Evolutionary conservation across 2,113 vertebrate species (phyloP), one percentile per base, ranked within the genome.

Genomic region (Poeciliopsis retropinna): DNA sequence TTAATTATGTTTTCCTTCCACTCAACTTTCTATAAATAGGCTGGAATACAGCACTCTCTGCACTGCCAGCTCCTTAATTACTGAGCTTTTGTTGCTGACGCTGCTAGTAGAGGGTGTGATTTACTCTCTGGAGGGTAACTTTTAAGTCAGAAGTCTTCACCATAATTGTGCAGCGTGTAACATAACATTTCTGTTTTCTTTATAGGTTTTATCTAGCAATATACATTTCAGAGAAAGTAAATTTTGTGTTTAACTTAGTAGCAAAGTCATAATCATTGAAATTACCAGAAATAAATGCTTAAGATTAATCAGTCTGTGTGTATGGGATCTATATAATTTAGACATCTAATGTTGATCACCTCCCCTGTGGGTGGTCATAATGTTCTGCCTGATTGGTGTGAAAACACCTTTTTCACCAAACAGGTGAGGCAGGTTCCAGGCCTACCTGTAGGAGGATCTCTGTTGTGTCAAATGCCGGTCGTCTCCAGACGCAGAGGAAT

Each of bases 361-460:
- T 47, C 44, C 15, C 44, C 4, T 19, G 4, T 47, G 17, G 44
- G 44, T 47, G 17, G 44, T 47, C 44, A 17, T 47, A 47, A 47
- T 19, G 14, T 19, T 47, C 15, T 47, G 44, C 17, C 44, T 47
- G 14, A 19, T 47, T 19, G 44, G 44, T 19, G 51, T 57, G 51
- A 9, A 25, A 25, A 57, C 17, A 57, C 51, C 51, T n/a, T 57
- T 54, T 19, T 57, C 51, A 57, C 51, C 34, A 66, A 51, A 44
- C 76, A 74, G 81, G 74, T 66, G 82, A 54, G 70, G 73, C 54
- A 2, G 70, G 69, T 72, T 85, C 60, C 76, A 75, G 63, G 79
- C 90, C 72, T 86, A 94, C 94, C 94, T 92, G 83, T 60, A 75
- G 44, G 27, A 34, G 0, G 87, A 72, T 61, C 78, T 79, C 51